These are phyloP conservation scores for Sander vitreus DNA, from an alignment of 2,113 vertebrate genomes.

Conservation along the genomic window DNA sequence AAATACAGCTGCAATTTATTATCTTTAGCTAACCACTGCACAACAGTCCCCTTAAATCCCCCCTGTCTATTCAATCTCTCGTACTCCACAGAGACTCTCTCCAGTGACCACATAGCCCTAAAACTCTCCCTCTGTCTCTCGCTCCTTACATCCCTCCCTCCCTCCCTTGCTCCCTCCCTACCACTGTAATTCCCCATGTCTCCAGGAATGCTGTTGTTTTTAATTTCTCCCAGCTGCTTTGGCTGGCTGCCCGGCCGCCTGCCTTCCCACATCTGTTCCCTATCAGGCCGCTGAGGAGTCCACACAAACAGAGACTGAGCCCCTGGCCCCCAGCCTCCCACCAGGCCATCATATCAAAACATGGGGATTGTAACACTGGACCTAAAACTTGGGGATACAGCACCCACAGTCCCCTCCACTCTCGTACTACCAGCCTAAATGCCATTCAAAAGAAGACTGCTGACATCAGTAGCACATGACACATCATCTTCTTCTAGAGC, in stretches of 20 bases:
- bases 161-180: slow-evolving; percentile 69
- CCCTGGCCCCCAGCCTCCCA: slow-evolving; percentile 72
- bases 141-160: slow-evolving; percentile 65
- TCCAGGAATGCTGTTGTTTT: slow-evolving; percentile 86
- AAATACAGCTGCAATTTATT: slow-evolving; percentile 78
- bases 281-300: slow-evolving; percentile 85
- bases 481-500: slow-evolving; percentile 10
- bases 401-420: slow-evolving; percentile 13
- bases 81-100: slow-evolving; percentile 68
- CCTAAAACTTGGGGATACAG: slow-evolving; percentile 37
- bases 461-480: slow-evolving; percentile 22
- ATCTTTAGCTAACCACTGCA: slow-evolving; percentile 73
- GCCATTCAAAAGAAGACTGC: slow-evolving; percentile 33
- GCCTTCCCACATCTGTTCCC: slow-evolving; percentile 93
- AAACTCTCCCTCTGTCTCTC: slow-evolving; percentile 75
- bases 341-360: slow-evolving; percentile 69
- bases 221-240: slow-evolving; percentile 92
- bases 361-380: slow-evolving; percentile 67
- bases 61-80: slow-evolving; percentile 65
- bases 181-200: slow-evolving; percentile 86
- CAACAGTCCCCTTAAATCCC: slow-evolving; percentile 74
- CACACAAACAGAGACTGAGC: slow-evolving; percentile 88
- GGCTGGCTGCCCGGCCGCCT: slow-evolving; percentile 87
- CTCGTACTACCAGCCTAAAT: slow-evolving; percentile 9
- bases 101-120: slow-evolving; percentile 78